Evolutionary conservation across 2,113 vertebrate genomes (phyloP).

Genomic region (Channa argus): DNA sequence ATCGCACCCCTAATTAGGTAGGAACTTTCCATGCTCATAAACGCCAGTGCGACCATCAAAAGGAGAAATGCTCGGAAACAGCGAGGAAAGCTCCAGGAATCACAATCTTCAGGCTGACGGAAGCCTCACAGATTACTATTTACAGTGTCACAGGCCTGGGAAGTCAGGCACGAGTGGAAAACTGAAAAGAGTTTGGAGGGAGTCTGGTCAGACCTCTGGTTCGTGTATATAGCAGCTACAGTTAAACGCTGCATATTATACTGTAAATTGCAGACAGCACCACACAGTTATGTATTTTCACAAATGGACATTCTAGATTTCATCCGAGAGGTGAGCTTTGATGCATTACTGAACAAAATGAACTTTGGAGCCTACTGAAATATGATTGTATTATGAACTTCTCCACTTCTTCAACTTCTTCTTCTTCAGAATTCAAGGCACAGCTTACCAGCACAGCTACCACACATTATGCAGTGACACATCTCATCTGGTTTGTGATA

Average conservation of each 20-base stretch:
- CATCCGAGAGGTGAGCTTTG: no score
- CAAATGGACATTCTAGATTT: background rate
- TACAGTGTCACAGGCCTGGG: conserved; percentile 68
- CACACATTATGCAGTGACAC: no score
- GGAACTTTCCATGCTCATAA: conserved; percentile 79
- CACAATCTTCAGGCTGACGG: conserved; percentile 70
- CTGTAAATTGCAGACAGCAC: conserved; percentile 36
- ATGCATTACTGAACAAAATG: no score
- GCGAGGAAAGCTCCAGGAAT: conserved; percentile 76
- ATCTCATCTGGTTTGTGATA: no score
- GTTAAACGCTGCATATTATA: conserved; percentile 44
- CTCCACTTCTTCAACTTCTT: no score
- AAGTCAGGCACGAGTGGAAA: conserved; percentile 68
- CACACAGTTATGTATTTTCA: conserved; percentile 26
- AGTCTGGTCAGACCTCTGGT: conserved; percentile 66
- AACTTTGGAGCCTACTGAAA: no score
- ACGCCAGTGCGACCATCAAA: conserved; percentile 72
- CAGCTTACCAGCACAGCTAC: no score
- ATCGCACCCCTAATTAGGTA: conserved; percentile 75
- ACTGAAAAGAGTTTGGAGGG: conserved; percentile 52
- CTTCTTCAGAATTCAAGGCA: no score
- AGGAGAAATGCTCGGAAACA: conserved; percentile 74
- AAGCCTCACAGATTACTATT: conserved; percentile 67
- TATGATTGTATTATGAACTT: no score
- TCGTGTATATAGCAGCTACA: conserved; percentile 46